Evolutionary conservation across 1,140 invertebrate species (phyloP).

Genomic region (Sycophaga agraensis): DNA sequence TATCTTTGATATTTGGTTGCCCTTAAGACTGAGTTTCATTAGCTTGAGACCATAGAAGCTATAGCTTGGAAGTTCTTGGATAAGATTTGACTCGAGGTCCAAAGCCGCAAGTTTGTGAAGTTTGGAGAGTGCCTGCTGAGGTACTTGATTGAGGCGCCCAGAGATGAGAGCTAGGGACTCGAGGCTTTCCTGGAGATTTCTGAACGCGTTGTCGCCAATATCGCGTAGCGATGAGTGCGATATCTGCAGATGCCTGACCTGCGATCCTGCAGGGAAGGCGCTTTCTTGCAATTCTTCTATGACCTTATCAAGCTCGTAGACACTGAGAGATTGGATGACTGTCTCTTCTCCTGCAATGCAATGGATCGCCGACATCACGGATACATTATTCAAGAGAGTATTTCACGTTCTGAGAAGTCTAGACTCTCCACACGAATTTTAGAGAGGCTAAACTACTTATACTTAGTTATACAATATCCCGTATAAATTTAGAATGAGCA

Average conservation of each 20-base stretch:
- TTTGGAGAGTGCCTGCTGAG: slow-evolving; percentile 75
- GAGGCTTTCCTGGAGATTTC: slow-evolving; percentile 70
- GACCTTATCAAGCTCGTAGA: slow-evolving; percentile 80
- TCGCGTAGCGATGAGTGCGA: slow-evolving; percentile 78
- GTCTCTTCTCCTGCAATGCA: slow-evolving; percentile 46
- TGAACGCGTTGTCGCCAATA: slow-evolving; percentile 73
- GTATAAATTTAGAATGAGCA: too few relatives aligned
- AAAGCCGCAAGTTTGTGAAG: slow-evolving; percentile 72
- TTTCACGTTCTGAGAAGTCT: too few relatives aligned
- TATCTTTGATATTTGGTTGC: slow-evolving; percentile 75
- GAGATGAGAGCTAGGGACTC: slow-evolving; percentile 81
- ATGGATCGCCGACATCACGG: too few relatives aligned
- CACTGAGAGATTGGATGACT: slow-evolving; percentile 77
- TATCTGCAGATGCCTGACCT: slow-evolving; percentile 78
- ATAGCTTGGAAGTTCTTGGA: slow-evolving; percentile 80
- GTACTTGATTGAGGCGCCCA: slow-evolving; percentile 76
- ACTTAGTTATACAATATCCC: too few relatives aligned
- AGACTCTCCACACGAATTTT: too few relatives aligned
- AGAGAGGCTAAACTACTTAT: too few relatives aligned
- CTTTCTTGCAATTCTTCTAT: slow-evolving; percentile 70
- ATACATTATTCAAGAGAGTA: too few relatives aligned
- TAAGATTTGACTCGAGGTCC: slow-evolving; percentile 84
- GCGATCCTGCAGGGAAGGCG: slow-evolving; percentile 70
- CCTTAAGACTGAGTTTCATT: slow-evolving; percentile 81
- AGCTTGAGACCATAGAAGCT: slow-evolving; percentile 82